Evolutionary conservation across 1,140 invertebrate species (phyloP).

Genomic region (Aethina tumida): DNA sequence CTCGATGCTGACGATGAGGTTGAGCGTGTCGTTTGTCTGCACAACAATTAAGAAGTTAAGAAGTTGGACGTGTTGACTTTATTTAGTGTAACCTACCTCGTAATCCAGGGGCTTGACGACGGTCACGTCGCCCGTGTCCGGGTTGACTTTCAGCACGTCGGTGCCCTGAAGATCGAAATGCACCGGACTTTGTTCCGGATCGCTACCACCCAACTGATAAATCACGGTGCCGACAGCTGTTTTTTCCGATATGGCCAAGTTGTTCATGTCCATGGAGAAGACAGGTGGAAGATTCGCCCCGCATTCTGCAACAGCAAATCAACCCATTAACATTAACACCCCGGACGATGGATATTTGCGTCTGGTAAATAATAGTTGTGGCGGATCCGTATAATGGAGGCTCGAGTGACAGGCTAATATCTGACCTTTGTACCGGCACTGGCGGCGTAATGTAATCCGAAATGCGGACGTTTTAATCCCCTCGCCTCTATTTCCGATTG

Average conservation of each 20-base stretch:
- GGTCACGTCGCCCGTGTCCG: slow-evolving; percentile 65
- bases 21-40: slow-evolving; percentile 62
- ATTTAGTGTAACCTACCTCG: slow-evolving; percentile 51
- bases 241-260: slow-evolving; percentile 63
- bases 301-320: slow-evolving; percentile 29
- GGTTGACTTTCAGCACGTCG: slow-evolving; percentile 67
- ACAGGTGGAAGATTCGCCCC: slow-evolving; percentile 51
- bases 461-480: no score
- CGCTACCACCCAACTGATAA: slow-evolving; percentile 63
- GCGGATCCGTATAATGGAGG: slow-evolving; percentile 3
- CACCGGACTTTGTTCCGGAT: slow-evolving; percentile 64
- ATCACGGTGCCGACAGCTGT: slow-evolving; percentile 65
- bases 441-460: no score
- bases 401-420: no score
- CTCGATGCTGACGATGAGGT: slow-evolving; percentile 65
- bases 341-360: slow-evolving; percentile 4
- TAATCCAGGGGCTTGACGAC: slow-evolving; percentile 68
- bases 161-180: slow-evolving; percentile 70
- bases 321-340: not conserved
- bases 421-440: no score
- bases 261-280: slow-evolving; percentile 61
- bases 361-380: slow-evolving; percentile 1
- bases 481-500: no score
- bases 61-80: no score
- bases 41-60: slow-evolving; percentile 28